These are phyloP conservation scores for Panthera uncia DNA, from an alignment of 2,113 vertebrate genomes.

Conservation along the genomic window DNA sequence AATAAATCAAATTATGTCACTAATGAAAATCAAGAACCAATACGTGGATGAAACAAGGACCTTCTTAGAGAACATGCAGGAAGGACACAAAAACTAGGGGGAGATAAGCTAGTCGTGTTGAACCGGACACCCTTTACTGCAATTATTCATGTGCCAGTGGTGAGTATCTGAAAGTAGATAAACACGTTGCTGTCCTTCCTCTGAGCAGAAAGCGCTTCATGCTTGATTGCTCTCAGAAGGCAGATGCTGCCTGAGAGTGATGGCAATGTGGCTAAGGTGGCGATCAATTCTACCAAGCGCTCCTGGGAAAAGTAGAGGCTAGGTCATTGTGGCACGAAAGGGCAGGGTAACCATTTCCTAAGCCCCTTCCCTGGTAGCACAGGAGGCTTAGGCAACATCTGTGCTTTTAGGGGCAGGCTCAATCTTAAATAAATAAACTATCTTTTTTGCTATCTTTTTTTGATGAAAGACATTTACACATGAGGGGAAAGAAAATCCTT, in stretches of 20 bases:
- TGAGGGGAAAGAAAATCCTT: not conserved
- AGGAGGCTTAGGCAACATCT: not conserved
- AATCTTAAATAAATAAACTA: not conserved
- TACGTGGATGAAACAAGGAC: not conserved
- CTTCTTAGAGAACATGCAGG: not conserved
- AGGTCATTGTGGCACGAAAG: not conserved
- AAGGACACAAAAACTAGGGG: not conserved
- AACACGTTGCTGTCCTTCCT: not conserved
- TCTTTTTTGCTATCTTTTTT: not conserved
- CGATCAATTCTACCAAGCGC: not conserved
- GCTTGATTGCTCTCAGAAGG: not conserved
- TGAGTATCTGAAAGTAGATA: not conserved
- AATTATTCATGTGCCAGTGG: not conserved
- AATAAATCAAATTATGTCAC: not conserved
- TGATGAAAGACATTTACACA: not conserved
- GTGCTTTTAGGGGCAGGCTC: not conserved
- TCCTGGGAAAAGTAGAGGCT: not conserved
- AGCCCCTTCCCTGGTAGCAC: not conserved
- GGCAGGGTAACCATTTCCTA: not conserved
- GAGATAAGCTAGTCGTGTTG: not conserved
- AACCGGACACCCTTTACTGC: not conserved
- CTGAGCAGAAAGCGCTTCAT: not conserved
- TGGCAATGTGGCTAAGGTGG: not conserved
- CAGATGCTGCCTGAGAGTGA: not conserved
- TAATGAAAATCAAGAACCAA: slow-evolving; percentile 9